Evolutionary conservation across 2,113 vertebrate genomes (phyloP).

Genomic region (rat (Rattus norvegicus)): GRCr8 NC_086033.1:91673001-91673500

Average conservation of each 20-base stretch:
- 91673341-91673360: conserved; percentile 71
- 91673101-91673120: not conserved
- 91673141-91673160: conserved; percentile 23
- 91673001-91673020: not conserved
- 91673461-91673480: conserved; percentile 61
- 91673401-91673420: conserved; percentile 73
- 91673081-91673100: not conserved
- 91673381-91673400: conserved; percentile 78
- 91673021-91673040: not conserved
- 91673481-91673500: conserved; percentile 68
- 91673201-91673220: not conserved
- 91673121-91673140: not conserved
- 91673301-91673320: conserved; percentile 68
- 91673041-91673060: not conserved
- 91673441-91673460: conserved; percentile 81
- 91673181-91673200: not conserved
- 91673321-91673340: conserved; percentile 78
- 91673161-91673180: conserved; percentile 9
- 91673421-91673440: conserved; percentile 84
- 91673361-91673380: conserved; percentile 69
- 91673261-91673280: conserved; percentile 31
- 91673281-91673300: conserved; percentile 58
- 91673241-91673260: conserved; percentile 20
- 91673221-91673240: conserved; percentile 47
- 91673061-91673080: not conserved